Evolutionary conservation across 2,113 vertebrate genomes (phyloP).

Genomic region (Ctenodactylus gundi): DNA sequence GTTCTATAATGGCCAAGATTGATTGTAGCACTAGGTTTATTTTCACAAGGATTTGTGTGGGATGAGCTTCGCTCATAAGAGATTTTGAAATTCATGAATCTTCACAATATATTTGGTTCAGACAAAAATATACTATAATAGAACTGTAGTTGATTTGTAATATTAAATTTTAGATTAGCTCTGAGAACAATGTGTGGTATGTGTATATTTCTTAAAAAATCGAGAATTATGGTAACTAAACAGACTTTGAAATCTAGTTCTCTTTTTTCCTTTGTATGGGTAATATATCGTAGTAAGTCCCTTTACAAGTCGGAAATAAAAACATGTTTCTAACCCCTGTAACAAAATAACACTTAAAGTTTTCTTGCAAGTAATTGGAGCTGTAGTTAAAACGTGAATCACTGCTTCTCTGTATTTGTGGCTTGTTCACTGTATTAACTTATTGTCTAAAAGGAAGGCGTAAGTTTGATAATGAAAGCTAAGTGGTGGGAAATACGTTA

Average conservation of each 20-base stretch:
- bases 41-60: neutral
- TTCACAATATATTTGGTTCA: neutral
- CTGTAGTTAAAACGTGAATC: neutral
- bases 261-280: neutral
- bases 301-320: neutral
- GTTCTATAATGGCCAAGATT: neutral
- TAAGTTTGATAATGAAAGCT: neutral
- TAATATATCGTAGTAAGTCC: neutral
- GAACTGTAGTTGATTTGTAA: neutral
- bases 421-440: neutral
- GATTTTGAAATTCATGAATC: neutral
- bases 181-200: neutral
- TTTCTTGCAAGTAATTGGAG: neutral
- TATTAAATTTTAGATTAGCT: neutral
- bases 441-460: neutral
- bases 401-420: neutral
- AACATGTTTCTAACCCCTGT: neutral
- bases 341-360: slow-evolving; percentile 25
- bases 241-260: neutral
- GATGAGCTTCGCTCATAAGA: neutral
- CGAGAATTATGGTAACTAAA: neutral
- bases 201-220: neutral
- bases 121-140: neutral
- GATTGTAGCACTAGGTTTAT: neutral
- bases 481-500: neutral